Evolutionary conservation across 2,888 invertebrate genomes (phyloP), one percentile per base, ranked within the genome.

Genomic region (Drosophila atroscutellata): DNA sequence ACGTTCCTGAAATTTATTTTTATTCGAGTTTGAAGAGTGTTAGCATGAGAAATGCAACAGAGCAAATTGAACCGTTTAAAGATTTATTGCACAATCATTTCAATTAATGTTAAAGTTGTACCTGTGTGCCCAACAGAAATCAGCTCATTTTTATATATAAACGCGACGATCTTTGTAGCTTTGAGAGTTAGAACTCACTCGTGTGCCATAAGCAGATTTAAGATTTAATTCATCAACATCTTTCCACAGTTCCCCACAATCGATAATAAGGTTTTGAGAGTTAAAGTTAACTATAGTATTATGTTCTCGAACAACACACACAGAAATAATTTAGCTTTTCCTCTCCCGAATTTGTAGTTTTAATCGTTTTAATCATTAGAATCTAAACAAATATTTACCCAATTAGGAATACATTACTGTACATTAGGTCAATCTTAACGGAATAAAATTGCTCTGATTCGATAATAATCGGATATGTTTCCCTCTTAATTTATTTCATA

Each of bases 11-110:
- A 66, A 77, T 77, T 77, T 80, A 80, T 77, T 80, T 71, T 80
- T 77, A 77, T 77, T 50, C 28, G 77, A 80, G 39, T 77, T 77
- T 70, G 59, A 77, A 57, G 59, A 61, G 57, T 73, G 37, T 52
- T 36, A 11, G 15, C 20, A 34, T 32, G 24, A 37, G 15, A 28
- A 24, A 15, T 47, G 8, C 18, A n/a, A 8, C 2, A 26, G 6
- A 20, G 7, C 28, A 51, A 37, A 42, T 32, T 20, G 15, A 3
- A 30, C 42, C 30, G 34, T 26, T 20, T 30, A 52, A 47, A 54
- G 49, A 66, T 50, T 54, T 49, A 54, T 58, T 13, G 18, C n/a
- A n/a, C n/a, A n/a, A 28, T 34, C 15, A 18, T 34, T 56, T 36
- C 9, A 24, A 26, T 20, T 11, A 7, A 54, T 8, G 3, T 61